phyloP scores from a whole-genome alignment of 2,113 vertebrate species.

The Cyprinus carpio region DNA sequence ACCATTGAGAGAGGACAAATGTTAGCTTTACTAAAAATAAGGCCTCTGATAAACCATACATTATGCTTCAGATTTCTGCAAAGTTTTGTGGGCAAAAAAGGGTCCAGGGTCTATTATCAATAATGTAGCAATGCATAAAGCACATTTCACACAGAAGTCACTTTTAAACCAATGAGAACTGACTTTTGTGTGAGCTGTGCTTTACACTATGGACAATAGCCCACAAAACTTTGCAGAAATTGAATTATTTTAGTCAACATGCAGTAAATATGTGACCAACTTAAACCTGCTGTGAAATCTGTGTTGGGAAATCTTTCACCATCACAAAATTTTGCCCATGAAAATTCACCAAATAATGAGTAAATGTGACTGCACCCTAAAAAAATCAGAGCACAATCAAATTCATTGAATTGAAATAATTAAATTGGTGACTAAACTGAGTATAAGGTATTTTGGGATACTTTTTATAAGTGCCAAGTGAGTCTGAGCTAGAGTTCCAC shows the following conservation, averaged over 20 bases:
- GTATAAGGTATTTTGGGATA: background rate
- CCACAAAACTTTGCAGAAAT: no score
- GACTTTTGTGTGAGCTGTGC: background rate
- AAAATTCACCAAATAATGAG: conserved; percentile 12
- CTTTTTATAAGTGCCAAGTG: background rate
- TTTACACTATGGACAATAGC: background rate
- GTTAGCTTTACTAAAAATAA: conserved; percentile 14
- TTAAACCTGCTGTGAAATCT: background rate
- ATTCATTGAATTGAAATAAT: background rate
- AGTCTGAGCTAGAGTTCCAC: background rate
- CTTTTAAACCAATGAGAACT: background rate
- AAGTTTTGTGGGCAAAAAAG: background rate
- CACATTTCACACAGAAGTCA: background rate
- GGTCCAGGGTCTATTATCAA: background rate
- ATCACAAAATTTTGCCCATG: no score
- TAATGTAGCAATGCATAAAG: background rate
- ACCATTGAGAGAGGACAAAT: conserved; percentile 60
- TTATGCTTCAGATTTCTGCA: background rate
- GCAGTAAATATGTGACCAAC: background rate
- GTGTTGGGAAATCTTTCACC: no score
- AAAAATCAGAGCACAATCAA: background rate
- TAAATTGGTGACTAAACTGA: background rate
- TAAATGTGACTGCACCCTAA: background rate
- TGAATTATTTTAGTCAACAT: no score
- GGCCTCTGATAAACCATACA: background rate